Evolutionary conservation across 2,113 vertebrate genomes (phyloP).

Genomic region (Progne subis): DNA sequence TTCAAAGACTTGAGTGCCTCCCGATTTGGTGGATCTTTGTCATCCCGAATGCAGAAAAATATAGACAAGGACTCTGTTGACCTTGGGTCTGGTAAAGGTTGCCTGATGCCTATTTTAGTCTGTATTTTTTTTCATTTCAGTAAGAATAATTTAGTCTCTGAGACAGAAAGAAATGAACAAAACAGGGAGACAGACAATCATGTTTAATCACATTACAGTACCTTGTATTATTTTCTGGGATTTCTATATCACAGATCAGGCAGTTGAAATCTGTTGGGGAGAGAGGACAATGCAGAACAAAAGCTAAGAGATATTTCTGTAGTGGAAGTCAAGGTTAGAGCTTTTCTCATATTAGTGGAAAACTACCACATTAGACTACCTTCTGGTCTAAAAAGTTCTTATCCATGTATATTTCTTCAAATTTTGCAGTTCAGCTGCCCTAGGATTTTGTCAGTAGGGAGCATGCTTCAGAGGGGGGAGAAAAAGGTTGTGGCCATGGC

Average conservation of each 20-base stretch:
- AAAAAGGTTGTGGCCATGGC: accelerated
- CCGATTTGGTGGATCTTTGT: neutral
- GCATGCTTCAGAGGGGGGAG: neutral
- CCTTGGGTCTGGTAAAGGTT: neutral
- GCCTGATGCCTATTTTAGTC: neutral
- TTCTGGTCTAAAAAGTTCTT: neutral
- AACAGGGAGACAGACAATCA: accelerated
- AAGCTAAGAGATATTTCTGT: neutral
- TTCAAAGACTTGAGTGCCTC: neutral
- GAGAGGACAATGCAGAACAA: neutral
- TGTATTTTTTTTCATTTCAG: neutral
- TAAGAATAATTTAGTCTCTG: neutral
- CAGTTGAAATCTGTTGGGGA: neutral
- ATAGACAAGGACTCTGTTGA: neutral
- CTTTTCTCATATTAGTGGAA: neutral
- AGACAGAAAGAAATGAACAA: neutral
- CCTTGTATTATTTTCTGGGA: neutral
- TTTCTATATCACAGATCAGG: neutral
- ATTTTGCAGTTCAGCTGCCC: neutral
- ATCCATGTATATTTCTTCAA: accelerated
- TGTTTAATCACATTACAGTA: neutral
- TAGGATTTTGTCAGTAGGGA: neutral
- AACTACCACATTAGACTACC: neutral
- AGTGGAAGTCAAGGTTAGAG: neutral
- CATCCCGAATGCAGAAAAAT: neutral